Percentiles rank a stretch among this genome's conserved stretches.
Conservation (phyloP, 2,113 vertebrate species). For the Pogona vitticeps region DNA sequence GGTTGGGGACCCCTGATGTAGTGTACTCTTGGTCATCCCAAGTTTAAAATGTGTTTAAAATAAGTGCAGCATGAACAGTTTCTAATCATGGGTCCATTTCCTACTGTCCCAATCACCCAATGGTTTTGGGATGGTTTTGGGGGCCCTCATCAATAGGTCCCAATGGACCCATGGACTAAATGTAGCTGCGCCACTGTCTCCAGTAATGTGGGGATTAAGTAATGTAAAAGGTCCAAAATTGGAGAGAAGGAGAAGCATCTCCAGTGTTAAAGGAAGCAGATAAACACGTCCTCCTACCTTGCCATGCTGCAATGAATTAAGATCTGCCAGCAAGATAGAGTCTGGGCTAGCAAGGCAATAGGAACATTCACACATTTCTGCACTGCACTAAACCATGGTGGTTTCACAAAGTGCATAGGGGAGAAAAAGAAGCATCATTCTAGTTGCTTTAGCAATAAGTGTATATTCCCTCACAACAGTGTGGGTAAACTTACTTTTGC, state of each 20-base stretch:
- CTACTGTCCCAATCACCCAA: no score
- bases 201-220: background rate
- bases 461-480: background rate
- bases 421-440: background rate
- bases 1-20: no score
- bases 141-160: no score
- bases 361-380: background rate
- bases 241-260: background rate
- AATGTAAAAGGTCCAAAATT: background rate
- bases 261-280: background rate
- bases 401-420: background rate
- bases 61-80: no score
- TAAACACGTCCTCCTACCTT: no score
- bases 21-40: no score
- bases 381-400: background rate
- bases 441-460: constrained; percentile 7
- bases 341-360: background rate
- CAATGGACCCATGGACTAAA: no score
- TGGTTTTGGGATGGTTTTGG: no score
- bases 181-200: no score
- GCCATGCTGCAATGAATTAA: no score
- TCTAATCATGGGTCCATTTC: no score
- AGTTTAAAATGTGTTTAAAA: no score
- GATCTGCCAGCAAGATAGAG: background rate
- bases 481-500: background rate